phyloP scores from a whole-genome alignment of 2,888 invertebrate species.

The Adineta ricciae region DNA sequence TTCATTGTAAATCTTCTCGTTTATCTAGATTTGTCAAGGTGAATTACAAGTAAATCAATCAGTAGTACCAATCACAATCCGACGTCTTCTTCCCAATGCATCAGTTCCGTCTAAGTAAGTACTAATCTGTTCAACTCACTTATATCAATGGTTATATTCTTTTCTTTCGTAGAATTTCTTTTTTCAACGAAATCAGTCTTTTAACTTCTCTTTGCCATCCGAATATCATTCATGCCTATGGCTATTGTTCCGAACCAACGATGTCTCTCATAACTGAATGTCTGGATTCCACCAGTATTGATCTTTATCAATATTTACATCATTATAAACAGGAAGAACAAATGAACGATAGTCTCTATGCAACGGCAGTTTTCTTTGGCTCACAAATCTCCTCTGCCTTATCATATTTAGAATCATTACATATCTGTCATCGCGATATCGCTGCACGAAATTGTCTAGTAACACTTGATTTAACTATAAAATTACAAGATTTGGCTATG shows the following conservation, averaged over 20 bases:
- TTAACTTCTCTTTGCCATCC: not conserved
- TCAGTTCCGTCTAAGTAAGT: not conserved
- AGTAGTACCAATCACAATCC: not conserved
- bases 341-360: not conserved
- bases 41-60: slow-evolving; percentile 6
- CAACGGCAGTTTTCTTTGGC: not conserved
- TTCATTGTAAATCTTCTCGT: not conserved
- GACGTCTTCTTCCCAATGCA: not conserved
- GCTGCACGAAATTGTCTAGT: slow-evolving; percentile 17
- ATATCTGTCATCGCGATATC: slow-evolving; percentile 11
- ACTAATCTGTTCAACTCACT: not conserved
- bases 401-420: slow-evolving; percentile 11
- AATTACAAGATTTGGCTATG: slow-evolving; percentile 19
- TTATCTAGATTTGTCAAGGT: not conserved
- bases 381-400: not conserved
- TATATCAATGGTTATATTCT: not conserved
- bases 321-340: not conserved
- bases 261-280: not conserved
- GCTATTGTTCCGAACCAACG: not conserved
- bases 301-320: slow-evolving; percentile 15
- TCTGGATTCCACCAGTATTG: not conserved
- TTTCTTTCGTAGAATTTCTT: not conserved
- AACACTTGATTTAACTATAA: not conserved
- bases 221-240: not conserved
- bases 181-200: slow-evolving; percentile 18